Conservation (phyloP, 2,888 invertebrate species). For the Phragmatobia fuliginosa region DNA sequence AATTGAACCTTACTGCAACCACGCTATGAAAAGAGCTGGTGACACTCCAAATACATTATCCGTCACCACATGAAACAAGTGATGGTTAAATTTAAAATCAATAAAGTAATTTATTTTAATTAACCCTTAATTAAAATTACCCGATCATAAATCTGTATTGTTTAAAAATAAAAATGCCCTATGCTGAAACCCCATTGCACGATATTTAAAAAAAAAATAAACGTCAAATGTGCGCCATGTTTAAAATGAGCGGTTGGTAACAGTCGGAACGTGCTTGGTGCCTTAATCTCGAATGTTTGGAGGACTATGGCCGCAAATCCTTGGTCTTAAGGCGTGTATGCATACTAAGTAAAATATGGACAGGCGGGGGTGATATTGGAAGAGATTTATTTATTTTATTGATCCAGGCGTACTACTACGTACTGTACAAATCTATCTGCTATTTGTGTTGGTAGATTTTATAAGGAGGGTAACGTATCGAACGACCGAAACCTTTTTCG, state of each 20-base stretch:
- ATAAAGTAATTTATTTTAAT: neutral
- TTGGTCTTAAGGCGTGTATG: conserved; percentile 29
- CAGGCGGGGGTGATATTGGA: neutral
- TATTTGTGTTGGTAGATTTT: neutral
- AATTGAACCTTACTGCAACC: no score
- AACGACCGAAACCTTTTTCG: no score
- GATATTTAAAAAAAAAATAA: conserved; percentile 26
- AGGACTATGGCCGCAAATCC: conserved; percentile 43
- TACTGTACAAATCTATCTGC: neutral
- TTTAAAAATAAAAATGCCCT: conserved; percentile 34
- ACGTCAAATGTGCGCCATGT: conserved; percentile 45
- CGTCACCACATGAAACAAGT: no score
- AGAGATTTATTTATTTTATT: conserved; percentile 14
- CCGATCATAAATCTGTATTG: conserved; percentile 28
- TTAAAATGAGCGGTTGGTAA: conserved; percentile 54
- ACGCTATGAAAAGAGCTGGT: no score
- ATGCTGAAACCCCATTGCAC: conserved; percentile 19
- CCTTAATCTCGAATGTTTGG: conserved; percentile 50
- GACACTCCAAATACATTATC: no score
- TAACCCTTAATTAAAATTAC: neutral
- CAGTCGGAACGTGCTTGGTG: conserved; percentile 55
- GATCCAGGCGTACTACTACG: neutral
- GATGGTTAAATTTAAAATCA: no score
- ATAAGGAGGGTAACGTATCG: neutral
- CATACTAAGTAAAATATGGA: conserved; percentile 19